phyloP scores from a whole-genome alignment of 2,797 vertebrate species.

The Knipowitschia caucasica region DNA sequence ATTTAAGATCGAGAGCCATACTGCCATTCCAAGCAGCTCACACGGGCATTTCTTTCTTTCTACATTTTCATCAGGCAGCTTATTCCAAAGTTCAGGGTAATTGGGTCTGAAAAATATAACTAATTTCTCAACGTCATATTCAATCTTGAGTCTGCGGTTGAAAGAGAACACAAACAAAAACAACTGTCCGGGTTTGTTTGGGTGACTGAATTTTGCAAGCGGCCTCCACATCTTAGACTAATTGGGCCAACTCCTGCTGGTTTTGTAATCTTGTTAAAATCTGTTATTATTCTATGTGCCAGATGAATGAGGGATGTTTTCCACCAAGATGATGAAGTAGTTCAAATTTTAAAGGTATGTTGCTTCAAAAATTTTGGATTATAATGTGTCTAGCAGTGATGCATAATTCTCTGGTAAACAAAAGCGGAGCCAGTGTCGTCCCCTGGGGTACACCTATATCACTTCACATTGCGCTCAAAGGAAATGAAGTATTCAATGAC shows the following conservation, averaged over 20 bases:
- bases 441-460: neutral
- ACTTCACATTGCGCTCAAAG: too few relatives aligned
- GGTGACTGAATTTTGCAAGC: neutral
- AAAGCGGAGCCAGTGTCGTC: neutral
- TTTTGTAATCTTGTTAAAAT: constrained; percentile 3
- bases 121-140: neutral
- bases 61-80: neutral
- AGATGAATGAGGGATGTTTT: neutral
- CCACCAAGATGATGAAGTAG: neutral
- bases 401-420: neutral
- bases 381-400: neutral
- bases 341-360: neutral
- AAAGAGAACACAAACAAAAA: constrained; percentile 3
- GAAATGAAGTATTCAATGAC: too few relatives aligned
- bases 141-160: neutral
- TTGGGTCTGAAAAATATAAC: neutral
- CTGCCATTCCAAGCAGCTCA: constrained; percentile 8
- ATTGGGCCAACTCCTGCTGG: neutral
- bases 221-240: neutral
- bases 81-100: constrained; percentile 3
- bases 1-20: neutral
- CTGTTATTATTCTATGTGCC: neutral
- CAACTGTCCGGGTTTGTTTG: neutral
- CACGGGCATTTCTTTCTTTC: constrained; percentile 1
- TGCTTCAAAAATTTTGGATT: neutral